Evolutionary conservation across 2,113 vertebrate species (phyloP).

Genomic region (Paradoxurus hermaphroditus): DNA sequence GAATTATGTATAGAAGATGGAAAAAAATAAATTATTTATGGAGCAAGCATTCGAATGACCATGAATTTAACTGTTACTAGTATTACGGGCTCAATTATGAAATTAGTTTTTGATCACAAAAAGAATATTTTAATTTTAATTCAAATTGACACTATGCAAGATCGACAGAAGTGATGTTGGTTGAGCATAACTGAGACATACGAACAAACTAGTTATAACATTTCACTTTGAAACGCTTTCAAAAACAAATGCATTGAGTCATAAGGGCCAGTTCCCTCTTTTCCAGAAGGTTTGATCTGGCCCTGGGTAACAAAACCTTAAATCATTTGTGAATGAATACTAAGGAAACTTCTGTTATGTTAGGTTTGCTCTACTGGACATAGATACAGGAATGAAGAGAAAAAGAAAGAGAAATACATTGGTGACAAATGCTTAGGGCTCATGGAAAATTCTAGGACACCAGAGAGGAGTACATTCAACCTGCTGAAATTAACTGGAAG

Average conservation of each 20-base stretch:
- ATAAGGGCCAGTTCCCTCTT: background rate
- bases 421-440: background rate
- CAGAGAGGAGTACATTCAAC: background rate
- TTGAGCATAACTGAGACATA: background rate
- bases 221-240: background rate
- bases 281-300: background rate
- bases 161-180: background rate
- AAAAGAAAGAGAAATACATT: background rate
- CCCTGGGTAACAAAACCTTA: background rate
- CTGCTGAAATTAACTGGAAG: background rate
- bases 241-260: background rate
- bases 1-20: background rate
- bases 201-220: background rate
- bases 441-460: background rate
- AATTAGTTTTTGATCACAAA: background rate
- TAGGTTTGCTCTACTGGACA: background rate
- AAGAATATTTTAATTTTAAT: constrained; percentile 9
- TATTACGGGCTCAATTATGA: background rate
- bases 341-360: background rate
- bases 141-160: background rate
- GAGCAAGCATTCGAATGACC: background rate
- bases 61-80: background rate
- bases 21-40: constrained; percentile 7
- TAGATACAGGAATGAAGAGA: background rate
- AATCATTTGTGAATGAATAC: constrained; percentile 16